Base-by-base conservation (phyloP, 2,113 vertebrate species). In the Cyrtonyx montezumae region DNA sequence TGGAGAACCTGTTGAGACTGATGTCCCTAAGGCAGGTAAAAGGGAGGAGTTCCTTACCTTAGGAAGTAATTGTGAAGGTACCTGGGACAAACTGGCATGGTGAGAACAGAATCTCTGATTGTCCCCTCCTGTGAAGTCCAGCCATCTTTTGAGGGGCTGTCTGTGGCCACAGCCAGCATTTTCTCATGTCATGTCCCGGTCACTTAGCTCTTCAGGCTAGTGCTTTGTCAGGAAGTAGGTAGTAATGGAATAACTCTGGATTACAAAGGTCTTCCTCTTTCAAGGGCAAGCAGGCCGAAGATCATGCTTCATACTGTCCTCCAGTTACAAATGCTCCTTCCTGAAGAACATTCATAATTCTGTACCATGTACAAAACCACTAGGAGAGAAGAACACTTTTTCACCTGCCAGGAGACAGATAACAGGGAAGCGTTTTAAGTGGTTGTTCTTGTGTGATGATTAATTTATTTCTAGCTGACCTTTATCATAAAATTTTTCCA, bases 71-170 rank as follows among this genome's bases (percentile, higher is more conserved):
- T 56, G 14, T 32, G 10, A 84, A 84, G 36, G 26, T 56, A 34
- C 4, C 5, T 36, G 46, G 25, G n/a, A 61, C 8, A 1, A 2
- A 28, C 34, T 55, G 45, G 15, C 9, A 8, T 3, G 4, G 40
- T 21, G 53, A 36, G 26, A 10, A 2, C 26, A 55, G 46, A 18
- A 48, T 73, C 6, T 20, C 8, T 14, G 34, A 2, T 4, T 5
- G 2, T 59, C 12, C 11, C 23, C 9, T 67, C 51, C 0, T 0
- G 13, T 48, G 25, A 66, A 73, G 66, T 36, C 26, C 45, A 46
- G 19, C 8, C 8, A 18, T 34, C 37, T 19, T 51, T 87, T 8
- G 11, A 19, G 7, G 8, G 2, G 11, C 6, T 48, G 46, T 75
- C 32, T 40, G 26, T 53, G 51, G 26, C 26, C 61, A 46, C 37